Conservation (phyloP, 2,113 vertebrate genomes). For the Istiophorus platypterus region DNA sequence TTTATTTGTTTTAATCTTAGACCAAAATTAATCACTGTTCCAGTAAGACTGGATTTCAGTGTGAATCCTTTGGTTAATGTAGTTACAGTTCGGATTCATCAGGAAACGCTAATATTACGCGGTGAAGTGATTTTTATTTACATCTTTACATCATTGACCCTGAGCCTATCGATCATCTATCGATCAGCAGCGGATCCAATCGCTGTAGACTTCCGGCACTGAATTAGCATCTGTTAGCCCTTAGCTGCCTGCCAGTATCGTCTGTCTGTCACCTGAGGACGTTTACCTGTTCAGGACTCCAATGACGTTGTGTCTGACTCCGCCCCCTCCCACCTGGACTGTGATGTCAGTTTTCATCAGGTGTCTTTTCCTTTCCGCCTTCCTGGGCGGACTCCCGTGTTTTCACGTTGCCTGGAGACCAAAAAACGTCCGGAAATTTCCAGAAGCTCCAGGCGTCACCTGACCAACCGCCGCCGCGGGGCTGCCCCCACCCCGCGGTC, state of each 20-base stretch:
- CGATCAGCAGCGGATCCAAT: no score
- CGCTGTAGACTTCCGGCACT: no score
- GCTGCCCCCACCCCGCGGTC: no score
- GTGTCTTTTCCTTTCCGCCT: not conserved
- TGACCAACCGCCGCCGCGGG: not conserved
- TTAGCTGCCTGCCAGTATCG: not conserved
- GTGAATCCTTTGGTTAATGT: no score
- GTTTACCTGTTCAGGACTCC: constrained; percentile 39
- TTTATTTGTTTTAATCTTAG: no score
- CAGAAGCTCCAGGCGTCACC: not conserved
- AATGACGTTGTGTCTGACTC: constrained; percentile 9
- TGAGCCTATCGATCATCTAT: no score
- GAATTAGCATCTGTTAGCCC: not conserved
- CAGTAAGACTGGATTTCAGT: no score
- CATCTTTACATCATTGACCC: no score
- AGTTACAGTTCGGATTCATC: no score
- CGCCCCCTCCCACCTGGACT: constrained; percentile 44
- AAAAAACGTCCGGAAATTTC: not conserved
- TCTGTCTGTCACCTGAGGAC: not conserved
- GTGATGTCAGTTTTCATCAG: not conserved
- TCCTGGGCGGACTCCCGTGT: not conserved
- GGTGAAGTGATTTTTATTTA: no score
- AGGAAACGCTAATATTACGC: no score
- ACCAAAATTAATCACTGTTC: no score
- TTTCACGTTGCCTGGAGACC: not conserved